Evolutionary conservation across 2,113 vertebrate genomes (phyloP), one percentile per base, ranked within the genome.

Genomic region (Pseudopipra pipra): DNA sequence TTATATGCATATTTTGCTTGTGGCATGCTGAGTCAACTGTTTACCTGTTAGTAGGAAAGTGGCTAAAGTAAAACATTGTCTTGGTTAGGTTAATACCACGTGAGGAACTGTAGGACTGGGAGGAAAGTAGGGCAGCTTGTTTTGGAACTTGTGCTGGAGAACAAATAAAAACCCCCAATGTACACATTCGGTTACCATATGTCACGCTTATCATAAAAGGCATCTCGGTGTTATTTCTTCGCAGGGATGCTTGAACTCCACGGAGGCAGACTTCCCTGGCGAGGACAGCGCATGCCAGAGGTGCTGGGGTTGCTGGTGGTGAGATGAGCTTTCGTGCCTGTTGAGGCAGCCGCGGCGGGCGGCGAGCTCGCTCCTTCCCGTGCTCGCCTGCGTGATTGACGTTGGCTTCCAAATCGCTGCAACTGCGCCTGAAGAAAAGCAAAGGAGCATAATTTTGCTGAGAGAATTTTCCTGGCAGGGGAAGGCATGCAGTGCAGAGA

Each of bases 161-260:
- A 8, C 86, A 97, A 97, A 96, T 86, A 90, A 62, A 95, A 96
- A 87, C 80, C 93, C 83, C 92, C 89, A 95, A 63, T 78, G 95
- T 81, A 97, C 95, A 97, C 95, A 86, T 27, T 92, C 44, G 4
- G 35, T 95, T 66, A 1, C 93, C 96, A 95, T 96, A 97, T 97
- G 97, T 88, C 44, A 33, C 1, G 2, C 92, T 93, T 92, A 97
- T 97, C 92, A n/a, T 43, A 59, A 95, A 85, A 91, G 87, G 72
- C 66, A 75, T 93, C 82, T 94, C 6, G 2, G 18, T 75, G 71
- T 59, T 86, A 1, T 86, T 84, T 92, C 87, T 94, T 86, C 89
- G 61, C 95, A 97, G 96, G 91, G 75, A 73, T 71, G 80, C 85
- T 35, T 83, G 90, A 92, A 20, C 62, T 87, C 9, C 67, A 17